Base-by-base conservation (phyloP, 2,888 invertebrate genomes). In the Lasioglossum zephyrum region DNA sequence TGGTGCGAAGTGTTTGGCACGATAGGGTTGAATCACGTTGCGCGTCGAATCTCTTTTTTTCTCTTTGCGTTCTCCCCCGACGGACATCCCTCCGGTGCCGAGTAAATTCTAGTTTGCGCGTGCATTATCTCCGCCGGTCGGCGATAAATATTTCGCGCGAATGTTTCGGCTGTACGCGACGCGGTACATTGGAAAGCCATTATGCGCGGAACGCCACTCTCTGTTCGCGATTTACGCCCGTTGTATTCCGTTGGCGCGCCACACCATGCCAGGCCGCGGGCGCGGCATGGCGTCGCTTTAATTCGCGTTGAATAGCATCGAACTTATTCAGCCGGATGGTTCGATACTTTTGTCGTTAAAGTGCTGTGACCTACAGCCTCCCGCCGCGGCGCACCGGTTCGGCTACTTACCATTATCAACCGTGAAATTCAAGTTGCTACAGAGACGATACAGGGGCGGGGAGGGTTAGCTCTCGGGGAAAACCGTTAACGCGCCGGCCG, bases 111-210 rank as follows among this genome's bases (percentile, higher is more conserved):
- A 87, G 92, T 89, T 91, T 86, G 88, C 90, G 86, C 87, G 84
- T 90, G 89, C 89, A 91, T 91, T 92, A 90, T 91, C 91, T 85
- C 85, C 79, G 72, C 83, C 81, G 87, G 82, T 75, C 63, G 82
- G 79, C 85, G 86, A 92, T 92, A 92, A 92, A 92, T 92, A 92
- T 92, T 91, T 89, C 90, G 87, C 86, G 79, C 72, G 79, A 82
- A 60, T 81, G 82, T 84, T 81, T 77, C 88, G 81, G 75, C 73
- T 73, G 75, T 73, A 73, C 75, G 78, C 83, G 70, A 63, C 85
- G 49, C 84, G 88, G 91, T 93, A 93, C 93, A 94, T 93, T 90
- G 93, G 92, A 93, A 93, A 93, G 90, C 93, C 93, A 93, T 93
- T 93, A 84, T 81, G 81, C 73, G 77, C 75, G 77, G 16, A 70